phyloP scores from a whole-genome alignment of 2,797 vertebrate species.

The Scolopax bukidnonensis region DNA sequence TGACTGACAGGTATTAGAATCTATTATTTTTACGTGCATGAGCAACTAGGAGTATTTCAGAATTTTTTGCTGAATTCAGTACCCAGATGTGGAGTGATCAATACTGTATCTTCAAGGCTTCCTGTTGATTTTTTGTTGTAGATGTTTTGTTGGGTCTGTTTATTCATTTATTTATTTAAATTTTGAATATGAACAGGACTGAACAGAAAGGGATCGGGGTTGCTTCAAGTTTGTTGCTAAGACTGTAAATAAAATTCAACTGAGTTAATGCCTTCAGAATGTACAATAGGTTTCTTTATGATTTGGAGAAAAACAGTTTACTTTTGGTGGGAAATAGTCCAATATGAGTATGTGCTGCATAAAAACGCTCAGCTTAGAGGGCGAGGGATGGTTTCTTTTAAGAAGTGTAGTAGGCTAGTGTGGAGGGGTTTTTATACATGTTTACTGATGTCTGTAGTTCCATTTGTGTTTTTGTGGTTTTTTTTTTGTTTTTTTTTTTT shows the following conservation, averaged over 20 bases:
- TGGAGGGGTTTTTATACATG: neutral
- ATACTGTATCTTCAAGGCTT: neutral
- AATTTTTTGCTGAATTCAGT: neutral
- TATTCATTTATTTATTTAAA: fast-evolving
- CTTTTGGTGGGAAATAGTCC: neutral
- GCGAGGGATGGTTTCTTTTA: neutral
- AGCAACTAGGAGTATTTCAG: neutral
- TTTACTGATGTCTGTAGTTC: neutral
- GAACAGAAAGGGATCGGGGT: neutral
- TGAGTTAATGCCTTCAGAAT: neutral
- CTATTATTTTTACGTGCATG: neutral
- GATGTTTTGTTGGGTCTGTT: no score
- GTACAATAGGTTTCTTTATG: neutral
- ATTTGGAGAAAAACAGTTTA: neutral
- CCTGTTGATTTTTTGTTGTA: neutral
- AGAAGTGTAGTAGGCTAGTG: neutral
- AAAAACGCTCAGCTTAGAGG: neutral
- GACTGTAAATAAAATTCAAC: neutral
- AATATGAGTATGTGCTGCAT: neutral
- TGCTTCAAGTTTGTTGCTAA: neutral
- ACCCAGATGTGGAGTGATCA: neutral
- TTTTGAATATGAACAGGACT: neutral
- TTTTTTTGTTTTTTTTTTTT: neutral
- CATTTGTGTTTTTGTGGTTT: fast-evolving
- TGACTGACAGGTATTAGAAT: neutral